phyloP scores from a whole-genome alignment of 2,888 invertebrate species.

The Arrhopalites spinosus region DNA sequence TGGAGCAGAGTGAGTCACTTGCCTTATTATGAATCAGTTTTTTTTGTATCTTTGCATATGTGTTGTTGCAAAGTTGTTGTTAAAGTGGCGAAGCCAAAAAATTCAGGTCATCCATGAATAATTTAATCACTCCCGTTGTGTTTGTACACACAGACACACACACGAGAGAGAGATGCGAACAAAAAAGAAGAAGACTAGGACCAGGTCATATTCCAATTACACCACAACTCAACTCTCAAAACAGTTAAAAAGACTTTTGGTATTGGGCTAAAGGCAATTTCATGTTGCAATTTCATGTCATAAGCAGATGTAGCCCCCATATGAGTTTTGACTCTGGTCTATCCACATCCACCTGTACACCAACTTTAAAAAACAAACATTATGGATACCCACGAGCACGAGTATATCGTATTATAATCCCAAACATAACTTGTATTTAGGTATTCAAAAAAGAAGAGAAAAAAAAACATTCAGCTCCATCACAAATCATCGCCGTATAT shows the following conservation, averaged over 20 bases:
- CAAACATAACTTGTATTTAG: neutral
- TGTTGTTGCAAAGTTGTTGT: neutral
- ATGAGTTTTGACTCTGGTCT: neutral
- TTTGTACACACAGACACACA: neutral
- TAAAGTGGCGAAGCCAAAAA: neutral
- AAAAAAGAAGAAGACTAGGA: neutral
- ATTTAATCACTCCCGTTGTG: neutral
- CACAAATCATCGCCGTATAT: too few species aligned
- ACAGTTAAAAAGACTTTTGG: too few species aligned
- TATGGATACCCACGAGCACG: neutral
- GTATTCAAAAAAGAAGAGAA: too few species aligned
- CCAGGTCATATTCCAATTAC: conserved; percentile 8
- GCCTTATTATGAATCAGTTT: neutral
- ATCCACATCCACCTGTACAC: neutral
- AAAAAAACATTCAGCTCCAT: too few species aligned
- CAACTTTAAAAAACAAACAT: neutral
- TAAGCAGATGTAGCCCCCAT: neutral
- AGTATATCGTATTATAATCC: too few species aligned
- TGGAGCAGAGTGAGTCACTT: neutral
- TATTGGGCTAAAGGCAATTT: too few species aligned
- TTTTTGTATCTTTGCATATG: neutral
- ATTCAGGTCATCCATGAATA: conserved; percentile 22
- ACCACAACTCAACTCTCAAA: neutral
- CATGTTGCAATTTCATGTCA: neutral
- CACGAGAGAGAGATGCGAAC: too few species aligned